Evolutionary conservation across 2,797 vertebrate genomes (phyloP), one percentile per base, ranked within the genome.

Genomic region (Mastacembelus armatus): DNA sequence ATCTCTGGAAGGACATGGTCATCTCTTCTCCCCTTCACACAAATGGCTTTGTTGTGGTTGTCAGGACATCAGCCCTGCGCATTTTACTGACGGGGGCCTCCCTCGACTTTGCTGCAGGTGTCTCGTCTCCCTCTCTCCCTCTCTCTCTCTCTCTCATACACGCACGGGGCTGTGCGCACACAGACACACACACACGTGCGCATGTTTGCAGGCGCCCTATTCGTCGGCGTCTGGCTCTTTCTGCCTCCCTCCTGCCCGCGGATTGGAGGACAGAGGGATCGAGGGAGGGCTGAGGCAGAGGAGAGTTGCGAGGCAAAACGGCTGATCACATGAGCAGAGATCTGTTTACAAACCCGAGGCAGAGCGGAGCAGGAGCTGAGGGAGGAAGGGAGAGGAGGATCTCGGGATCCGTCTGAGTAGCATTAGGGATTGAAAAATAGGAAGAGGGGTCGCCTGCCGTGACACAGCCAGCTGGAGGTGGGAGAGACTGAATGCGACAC

Each of bases 291-390:
- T 39, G 76, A 90, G 79, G 70, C 76, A 83, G 88, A 86, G 77
- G 83, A 91, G 93, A 91, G 92, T 93, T 93, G 93, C 93, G 93
- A 95, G 93, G 94, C 94, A 94, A 94, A 92, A 93, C 90, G 88
- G 87, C 83, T 82, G 92, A 90, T 95, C 94, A 95, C 93, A 93
- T 95, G 94, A 94, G 91, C 93, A 86, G 47, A 88, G 92, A 93
- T 94, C 92, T 95, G 94, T 95, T 95, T 95, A 94, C 94, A 94
- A 94, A 94, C 94, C 92, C 80, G 83, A 86, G 80, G 90, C 88
- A 83, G 80, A 85, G 80, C 74, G 74, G 70, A 73, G 80, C 65
- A 38, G 49, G 78, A 73, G 80, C 65, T 38, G 49, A 78, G 58
- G 68, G 66, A 67, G 85, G 84, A 77, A 75, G 75, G 74, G 67